phyloP scores from a whole-genome alignment of 2,113 vertebrate species.

The Pogonocichla stellata region DNA sequence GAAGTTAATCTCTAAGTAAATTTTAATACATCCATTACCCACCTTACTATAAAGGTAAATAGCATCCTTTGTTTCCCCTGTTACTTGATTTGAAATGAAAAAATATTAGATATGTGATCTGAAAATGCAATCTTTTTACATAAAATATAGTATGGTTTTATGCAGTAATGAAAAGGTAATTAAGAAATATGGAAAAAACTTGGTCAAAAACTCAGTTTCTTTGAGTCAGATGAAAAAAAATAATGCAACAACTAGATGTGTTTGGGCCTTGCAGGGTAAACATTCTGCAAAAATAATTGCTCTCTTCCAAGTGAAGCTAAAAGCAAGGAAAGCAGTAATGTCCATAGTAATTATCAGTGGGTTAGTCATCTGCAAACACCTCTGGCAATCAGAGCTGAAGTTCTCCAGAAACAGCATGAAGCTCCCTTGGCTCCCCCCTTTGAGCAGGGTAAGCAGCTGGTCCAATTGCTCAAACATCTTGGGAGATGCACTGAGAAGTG shows the following conservation, averaged over 20 bases:
- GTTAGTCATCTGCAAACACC: slow-evolving; percentile 46
- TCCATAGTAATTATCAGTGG: slow-evolving; percentile 26
- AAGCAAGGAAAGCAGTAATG: slow-evolving; percentile 10
- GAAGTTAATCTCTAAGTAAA: not conserved
- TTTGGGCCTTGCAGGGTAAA: slow-evolving; percentile 47
- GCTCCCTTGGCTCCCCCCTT: not conserved
- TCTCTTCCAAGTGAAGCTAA: slow-evolving; percentile 6
- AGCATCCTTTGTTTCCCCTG: not conserved
- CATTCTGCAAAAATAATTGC: slow-evolving; percentile 46
- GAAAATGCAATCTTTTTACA: not conserved
- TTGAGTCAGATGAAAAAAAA: not conserved
- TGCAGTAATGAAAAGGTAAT: not conserved
- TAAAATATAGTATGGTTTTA: not conserved
- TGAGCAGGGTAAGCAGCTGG: not conserved
- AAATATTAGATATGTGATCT: not conserved
- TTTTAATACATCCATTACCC: not conserved
- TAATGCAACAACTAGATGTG: not conserved
- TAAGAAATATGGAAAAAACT: not conserved
- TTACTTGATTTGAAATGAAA: not conserved
- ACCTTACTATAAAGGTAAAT: not conserved
- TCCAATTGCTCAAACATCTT: not conserved
- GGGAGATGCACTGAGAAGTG: not conserved
- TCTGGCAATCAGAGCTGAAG: slow-evolving; percentile 16
- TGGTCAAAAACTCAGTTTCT: not conserved
- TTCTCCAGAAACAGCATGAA: not conserved